Evolutionary conservation across 2,113 vertebrate species (phyloP).

Genomic region (Pan troglodytes): DNA sequence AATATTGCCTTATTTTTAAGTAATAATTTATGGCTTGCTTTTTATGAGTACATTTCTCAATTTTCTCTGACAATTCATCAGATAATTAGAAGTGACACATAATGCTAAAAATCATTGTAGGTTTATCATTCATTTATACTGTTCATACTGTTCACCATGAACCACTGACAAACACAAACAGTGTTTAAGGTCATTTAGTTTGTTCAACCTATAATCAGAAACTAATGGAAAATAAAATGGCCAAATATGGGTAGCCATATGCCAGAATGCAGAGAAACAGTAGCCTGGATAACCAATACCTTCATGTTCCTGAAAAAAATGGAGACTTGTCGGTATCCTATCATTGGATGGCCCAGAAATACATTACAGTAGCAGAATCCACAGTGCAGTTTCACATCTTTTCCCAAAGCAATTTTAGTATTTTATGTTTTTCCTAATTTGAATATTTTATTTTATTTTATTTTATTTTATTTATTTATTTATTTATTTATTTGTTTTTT

Average conservation of each 20-base stretch:
- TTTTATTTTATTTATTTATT: not conserved
- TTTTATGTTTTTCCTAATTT: not conserved
- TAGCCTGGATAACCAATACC: not conserved
- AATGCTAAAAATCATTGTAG: not conserved
- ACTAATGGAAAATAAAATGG: not conserved
- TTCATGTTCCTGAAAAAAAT: not conserved
- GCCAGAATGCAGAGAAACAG: not conserved
- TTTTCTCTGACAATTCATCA: slow-evolving; percentile 8
- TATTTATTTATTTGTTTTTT: too few relatives aligned
- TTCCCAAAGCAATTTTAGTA: not conserved
- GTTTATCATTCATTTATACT: not conserved
- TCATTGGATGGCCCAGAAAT: not conserved
- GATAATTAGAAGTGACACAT: slow-evolving; percentile 19
- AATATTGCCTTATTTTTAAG: not conserved
- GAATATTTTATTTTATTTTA: not conserved
- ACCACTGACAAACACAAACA: not conserved
- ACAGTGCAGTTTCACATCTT: not conserved
- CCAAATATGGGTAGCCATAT: not conserved
- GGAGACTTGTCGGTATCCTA: not conserved
- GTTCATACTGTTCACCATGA: not conserved
- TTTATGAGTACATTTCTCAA: not conserved
- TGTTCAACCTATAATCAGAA: not conserved
- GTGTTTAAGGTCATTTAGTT: not conserved
- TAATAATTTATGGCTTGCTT: not conserved
- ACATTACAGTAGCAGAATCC: not conserved